Base-by-base conservation (phyloP, 2,797 vertebrate species). In the Coilia nasus region DNA sequence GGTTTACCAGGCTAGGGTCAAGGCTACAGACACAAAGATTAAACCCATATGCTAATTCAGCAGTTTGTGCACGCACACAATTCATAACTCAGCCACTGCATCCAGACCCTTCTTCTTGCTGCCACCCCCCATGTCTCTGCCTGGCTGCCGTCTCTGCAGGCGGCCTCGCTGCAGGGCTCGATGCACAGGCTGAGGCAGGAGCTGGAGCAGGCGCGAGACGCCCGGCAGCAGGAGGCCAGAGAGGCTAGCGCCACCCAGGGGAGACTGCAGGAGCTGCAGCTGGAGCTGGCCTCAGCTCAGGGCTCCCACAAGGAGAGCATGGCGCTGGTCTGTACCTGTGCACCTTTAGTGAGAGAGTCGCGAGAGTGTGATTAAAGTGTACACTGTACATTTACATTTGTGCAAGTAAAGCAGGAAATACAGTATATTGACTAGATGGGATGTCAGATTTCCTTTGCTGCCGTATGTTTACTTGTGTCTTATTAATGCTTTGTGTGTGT, bases 231-330 rank as follows among this genome's bases (percentile, higher is more conserved):
- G 2, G 84, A 57, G 15, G 31, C 78, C 31, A 47, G 44, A 59
- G 87, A 89, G 84, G 87, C 91, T 25, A 84, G 57, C 0, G 31
- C 87, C 47, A 88, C 87, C 6, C 89, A 92, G 47, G 87, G 91
- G 2, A 50, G 59, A 86, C 89, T 90, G 10, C 92, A 90, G 6
- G 90, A 92, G 1, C 86, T 95, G 28, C 82, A 85, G 15, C 91
- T 4, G 31, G 91, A 93, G 89, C 88, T 87, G 0, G 46, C 87
- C 1, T 59, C 83, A 5, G 88, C 85, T 17, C 93, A 94, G 82
- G 89, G 90, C 4, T 89, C 92, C 9, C 85, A 89, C 62, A 86
- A 80, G 82, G 85, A 90, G 85, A 81, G 85, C 47, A 86, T 88
- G 87, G 87, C 88, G 81, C 71, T 87, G 88, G 88, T 89, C 31